Evolutionary conservation across 2,113 vertebrate species (phyloP).

Genomic region (Potamarius usumacintae): DNA sequence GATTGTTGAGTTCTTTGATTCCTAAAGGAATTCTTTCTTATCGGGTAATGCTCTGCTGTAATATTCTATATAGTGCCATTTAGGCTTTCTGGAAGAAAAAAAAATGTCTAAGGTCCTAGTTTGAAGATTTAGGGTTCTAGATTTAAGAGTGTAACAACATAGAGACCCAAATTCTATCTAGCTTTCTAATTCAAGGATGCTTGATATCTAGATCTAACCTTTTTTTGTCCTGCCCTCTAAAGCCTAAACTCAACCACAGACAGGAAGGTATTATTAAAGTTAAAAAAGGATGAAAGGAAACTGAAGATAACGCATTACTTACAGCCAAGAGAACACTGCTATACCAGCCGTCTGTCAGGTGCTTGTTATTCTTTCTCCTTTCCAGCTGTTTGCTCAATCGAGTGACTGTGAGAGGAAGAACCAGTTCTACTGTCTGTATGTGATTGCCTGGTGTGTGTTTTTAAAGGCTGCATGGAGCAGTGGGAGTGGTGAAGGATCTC

Average conservation of each 20-base stretch:
- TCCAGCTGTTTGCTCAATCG: slow-evolving; percentile 12
- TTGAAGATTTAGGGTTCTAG: too few species aligned
- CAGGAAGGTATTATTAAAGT: slow-evolving; percentile 16
- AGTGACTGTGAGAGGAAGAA: slow-evolving; percentile 17
- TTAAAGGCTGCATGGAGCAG: slow-evolving; percentile 49
- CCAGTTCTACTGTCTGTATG: slow-evolving; percentile 57
- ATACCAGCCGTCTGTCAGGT: slow-evolving; percentile 28
- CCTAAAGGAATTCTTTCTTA: neutral
- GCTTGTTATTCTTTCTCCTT: slow-evolving; percentile 3
- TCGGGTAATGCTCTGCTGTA: neutral
- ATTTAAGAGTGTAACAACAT: neutral
- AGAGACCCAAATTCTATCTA: neutral
- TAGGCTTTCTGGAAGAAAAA: neutral
- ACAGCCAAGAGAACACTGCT: slow-evolving; percentile 3
- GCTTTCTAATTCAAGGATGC: neutral
- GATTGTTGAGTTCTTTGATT: neutral
- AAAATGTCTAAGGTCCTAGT: too few species aligned
- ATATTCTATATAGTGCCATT: neutral
- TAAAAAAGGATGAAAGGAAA: slow-evolving; percentile 11
- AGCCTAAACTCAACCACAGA: neutral
- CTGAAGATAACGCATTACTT: slow-evolving; percentile 28
- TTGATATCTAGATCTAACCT: neutral
- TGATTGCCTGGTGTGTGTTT: slow-evolving; percentile 29
- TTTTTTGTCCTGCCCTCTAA: neutral
- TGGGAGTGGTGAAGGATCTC: slow-evolving; percentile 21